A percentile compares a stretch with the other conserved stretches of the same genome.
Conservation (phyloP, 1,140 invertebrate genomes). For the Hylyphantes graminicola region DNA sequence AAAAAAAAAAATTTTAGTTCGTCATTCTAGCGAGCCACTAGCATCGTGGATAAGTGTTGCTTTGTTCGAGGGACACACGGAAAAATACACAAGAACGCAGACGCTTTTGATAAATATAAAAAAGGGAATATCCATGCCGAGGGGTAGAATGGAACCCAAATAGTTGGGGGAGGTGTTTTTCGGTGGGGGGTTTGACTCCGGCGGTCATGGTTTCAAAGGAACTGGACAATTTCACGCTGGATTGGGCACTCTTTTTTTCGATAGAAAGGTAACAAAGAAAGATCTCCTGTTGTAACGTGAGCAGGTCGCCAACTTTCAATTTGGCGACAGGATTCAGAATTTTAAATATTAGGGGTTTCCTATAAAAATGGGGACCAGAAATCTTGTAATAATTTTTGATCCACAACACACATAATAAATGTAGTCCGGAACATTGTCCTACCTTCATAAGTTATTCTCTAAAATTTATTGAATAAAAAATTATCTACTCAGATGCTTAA, state of each 20-base stretch:
- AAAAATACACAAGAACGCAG: slow-evolving; percentile 6
- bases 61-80: slow-evolving; percentile 3
- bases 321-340: no score
- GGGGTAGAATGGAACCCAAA: not conserved
- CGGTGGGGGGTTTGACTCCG: slow-evolving; percentile 7
- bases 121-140: slow-evolving; percentile 33
- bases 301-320: no score
- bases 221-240: slow-evolving; percentile 41
- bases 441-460: no score
- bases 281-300: no score
- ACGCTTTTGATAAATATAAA: slow-evolving; percentile 12
- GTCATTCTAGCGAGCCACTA: slow-evolving; percentile 16
- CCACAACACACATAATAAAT: no score
- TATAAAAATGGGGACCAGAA: no score
- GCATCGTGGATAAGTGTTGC: slow-evolving; percentile 25
- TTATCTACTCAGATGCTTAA: no score
- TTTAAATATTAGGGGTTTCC: no score
- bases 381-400: no score
- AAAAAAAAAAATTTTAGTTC: slow-evolving; percentile 26
- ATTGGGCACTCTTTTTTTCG: slow-evolving; percentile 4
- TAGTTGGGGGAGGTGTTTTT: slow-evolving; percentile 8
- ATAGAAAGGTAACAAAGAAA: slow-evolving; percentile 8
- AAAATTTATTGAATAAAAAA: no score
- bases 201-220: slow-evolving; percentile 39
- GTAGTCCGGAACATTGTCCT: no score